These are phyloP conservation scores for Prolemur simus DNA, from an alignment of 2,113 vertebrate species.

Conservation along the genomic window DNA sequence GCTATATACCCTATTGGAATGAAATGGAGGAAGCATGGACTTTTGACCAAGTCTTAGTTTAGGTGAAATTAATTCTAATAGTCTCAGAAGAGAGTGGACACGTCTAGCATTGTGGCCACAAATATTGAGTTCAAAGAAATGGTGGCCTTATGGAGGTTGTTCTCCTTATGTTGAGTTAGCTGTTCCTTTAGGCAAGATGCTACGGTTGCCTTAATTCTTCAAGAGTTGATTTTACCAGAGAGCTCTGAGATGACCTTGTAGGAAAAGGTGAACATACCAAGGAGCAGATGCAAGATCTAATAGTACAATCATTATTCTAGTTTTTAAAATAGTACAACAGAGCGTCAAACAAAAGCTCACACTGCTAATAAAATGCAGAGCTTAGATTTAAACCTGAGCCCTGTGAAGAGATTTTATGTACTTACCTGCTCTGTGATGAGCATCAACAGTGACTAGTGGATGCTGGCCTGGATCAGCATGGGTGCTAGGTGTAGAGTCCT, in stretches of 20 bases:
- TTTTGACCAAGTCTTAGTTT: not conserved
- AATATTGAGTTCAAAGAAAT: not conserved
- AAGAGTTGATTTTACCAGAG: not conserved
- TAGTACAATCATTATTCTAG: not conserved
- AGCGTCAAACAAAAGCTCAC: not conserved
- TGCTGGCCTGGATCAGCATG: not conserved
- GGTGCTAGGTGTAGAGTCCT: not conserved
- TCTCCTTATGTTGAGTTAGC: not conserved
- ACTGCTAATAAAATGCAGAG: not conserved
- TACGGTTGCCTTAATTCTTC: not conserved
- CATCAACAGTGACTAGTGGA: not conserved
- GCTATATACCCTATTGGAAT: not conserved
- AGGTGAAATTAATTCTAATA: not conserved
- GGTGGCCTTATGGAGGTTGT: not conserved
- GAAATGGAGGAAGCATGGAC: not conserved
- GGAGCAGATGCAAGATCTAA: not conserved
- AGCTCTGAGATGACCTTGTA: not conserved
- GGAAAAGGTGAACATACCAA: not conserved
- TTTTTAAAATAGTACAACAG: not conserved
- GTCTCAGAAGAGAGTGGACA: not conserved
- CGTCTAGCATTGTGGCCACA: not conserved
- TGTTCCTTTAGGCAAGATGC: not conserved
- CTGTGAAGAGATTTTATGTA: not conserved
- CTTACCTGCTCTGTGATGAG: not conserved
- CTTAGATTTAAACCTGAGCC: not conserved